Conservation (phyloP, 2,797 vertebrate species). For the Ptychadena robeensis region DNA sequence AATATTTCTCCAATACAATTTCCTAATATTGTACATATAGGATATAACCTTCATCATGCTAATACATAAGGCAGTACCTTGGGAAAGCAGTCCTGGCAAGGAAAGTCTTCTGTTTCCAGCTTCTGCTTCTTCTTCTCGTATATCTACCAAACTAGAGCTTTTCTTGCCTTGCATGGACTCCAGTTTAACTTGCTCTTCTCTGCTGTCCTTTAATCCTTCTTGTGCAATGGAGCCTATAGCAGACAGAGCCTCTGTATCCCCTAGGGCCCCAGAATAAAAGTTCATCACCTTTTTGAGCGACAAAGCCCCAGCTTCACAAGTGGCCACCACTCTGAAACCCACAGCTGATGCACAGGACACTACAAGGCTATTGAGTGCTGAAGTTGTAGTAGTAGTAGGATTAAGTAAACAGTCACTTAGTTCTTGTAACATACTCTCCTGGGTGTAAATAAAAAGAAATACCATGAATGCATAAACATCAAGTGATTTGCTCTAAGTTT, state of each 20-base stretch:
- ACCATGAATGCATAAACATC: background rate
- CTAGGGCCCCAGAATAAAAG: conserved; percentile 80
- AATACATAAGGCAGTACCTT: conserved; percentile 79
- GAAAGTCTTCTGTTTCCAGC: conserved; percentile 89
- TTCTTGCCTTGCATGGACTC: conserved; percentile 93
- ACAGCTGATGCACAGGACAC: conserved; percentile 92
- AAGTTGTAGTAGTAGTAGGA: conserved; percentile 75
- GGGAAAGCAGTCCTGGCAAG: conserved; percentile 92
- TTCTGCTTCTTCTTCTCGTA: conserved; percentile 91
- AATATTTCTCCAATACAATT: too few species aligned
- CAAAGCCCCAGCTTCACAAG: conserved; percentile 88
- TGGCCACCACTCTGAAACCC: conserved; percentile 90
- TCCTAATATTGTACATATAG: background rate
- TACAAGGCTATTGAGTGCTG: conserved; percentile 90
- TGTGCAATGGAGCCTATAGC: conserved; percentile 65
- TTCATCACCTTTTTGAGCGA: conserved; percentile 95
- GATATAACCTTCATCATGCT: background rate
- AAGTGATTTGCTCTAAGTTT: too few species aligned
- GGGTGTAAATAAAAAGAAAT: conserved; percentile 2
- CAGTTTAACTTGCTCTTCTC: conserved; percentile 80
- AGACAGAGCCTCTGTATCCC: conserved; percentile 66
- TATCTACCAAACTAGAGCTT: conserved; percentile 95
- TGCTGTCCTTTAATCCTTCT: conserved; percentile 73
- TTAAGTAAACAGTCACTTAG: conserved; percentile 70
- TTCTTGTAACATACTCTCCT: conserved; percentile 67